Evolutionary conservation across 2,797 vertebrate species (phyloP).

Genomic region (Oryzias dopingdopingensis): DNA sequence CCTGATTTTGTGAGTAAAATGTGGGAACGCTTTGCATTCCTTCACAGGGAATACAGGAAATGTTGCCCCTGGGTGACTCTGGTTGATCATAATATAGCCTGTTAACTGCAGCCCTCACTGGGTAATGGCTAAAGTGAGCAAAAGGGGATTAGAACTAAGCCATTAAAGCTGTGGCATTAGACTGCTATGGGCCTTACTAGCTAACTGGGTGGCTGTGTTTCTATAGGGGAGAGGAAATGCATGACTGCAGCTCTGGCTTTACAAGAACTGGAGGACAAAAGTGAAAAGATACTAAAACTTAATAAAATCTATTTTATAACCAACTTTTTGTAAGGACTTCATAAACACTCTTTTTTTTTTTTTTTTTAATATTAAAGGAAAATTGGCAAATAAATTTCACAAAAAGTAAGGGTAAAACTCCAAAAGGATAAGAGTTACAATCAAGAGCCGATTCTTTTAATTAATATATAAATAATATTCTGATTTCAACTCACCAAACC

Average conservation of each 20-base stretch:
- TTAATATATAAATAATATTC: too few relatives aligned
- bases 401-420: too few relatives aligned
- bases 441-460: conserved; percentile 4
- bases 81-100: conserved; percentile 70
- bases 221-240: conserved; percentile 26
- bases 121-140: conserved; percentile 86
- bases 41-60: conserved; percentile 20
- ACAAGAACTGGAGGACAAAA: too few relatives aligned
- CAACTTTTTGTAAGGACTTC: too few relatives aligned
- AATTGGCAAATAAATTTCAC: too few relatives aligned
- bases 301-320: too few relatives aligned
- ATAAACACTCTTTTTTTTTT: too few relatives aligned
- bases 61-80: conserved; percentile 55
- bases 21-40: conserved; percentile 34
- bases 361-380: too few relatives aligned
- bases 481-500: too few relatives aligned
- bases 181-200: conserved; percentile 52
- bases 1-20: conserved; percentile 22
- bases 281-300: too few relatives aligned
- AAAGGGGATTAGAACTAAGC: conserved; percentile 76
- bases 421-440: conserved; percentile 5
- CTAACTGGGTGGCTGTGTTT: conserved; percentile 47
- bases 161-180: conserved; percentile 66
- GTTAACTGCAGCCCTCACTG: conserved; percentile 78
- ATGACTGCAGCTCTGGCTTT: conserved; percentile 6